A percentile compares a stretch with the other conserved stretches of the same genome.
These are phyloP conservation scores for Melikaiella ostensackeni DNA, from an alignment of 2,888 invertebrate species.

Conservation along the genomic window DNA sequence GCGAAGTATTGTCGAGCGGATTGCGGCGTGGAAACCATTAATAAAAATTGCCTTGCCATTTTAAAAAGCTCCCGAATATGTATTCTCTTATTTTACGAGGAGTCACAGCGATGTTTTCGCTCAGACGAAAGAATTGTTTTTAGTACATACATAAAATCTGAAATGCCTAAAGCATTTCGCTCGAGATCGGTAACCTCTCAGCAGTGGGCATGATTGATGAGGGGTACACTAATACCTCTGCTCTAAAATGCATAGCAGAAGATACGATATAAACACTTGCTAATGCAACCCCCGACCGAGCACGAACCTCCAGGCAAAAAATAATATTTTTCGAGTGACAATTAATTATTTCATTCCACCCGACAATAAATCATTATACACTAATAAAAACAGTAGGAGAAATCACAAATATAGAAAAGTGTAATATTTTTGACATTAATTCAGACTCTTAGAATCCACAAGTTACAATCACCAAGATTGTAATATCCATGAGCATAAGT, in stretches of 20 bases:
- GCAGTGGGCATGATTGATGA: conserved; percentile 10
- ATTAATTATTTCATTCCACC: not conserved
- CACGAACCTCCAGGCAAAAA: not conserved
- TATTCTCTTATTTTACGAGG: not conserved
- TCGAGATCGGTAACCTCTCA: conserved; percentile 15
- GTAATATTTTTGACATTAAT: not conserved
- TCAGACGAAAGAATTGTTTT: not conserved
- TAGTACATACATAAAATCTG: not conserved
- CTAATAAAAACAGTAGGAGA: not conserved
- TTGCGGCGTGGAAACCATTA: not conserved
- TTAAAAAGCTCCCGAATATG: not conserved
- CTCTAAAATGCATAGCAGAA: conserved; percentile 4
- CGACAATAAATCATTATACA: not conserved
- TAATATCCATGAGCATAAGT: not conserved
- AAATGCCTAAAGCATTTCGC: conserved; percentile 4
- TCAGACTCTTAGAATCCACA: not conserved
- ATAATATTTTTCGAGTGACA: not conserved
- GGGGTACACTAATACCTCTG: not conserved
- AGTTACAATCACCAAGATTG: not conserved
- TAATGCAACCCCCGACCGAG: not conserved
- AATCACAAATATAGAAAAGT: not conserved
- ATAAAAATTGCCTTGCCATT: not conserved
- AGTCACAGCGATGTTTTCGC: conserved; percentile 1
- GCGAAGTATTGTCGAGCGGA: too few relatives aligned
- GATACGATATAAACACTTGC: not conserved